Conservation (phyloP, 2,888 invertebrate species). For the Phorcus lineatus region DNA sequence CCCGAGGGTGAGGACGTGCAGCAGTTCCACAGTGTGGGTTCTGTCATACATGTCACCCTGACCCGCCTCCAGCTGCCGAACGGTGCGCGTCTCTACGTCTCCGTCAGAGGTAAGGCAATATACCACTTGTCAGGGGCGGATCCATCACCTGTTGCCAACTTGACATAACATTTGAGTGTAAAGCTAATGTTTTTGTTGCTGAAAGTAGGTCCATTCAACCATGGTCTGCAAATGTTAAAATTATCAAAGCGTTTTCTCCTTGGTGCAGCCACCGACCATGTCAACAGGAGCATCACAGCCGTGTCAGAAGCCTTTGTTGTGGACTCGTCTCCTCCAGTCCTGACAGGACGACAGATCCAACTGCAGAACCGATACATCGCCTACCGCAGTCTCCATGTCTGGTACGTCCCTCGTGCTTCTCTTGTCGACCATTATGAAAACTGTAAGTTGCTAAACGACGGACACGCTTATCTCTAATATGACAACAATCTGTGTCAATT, state of each 20-base stretch:
- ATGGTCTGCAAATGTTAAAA: too few species aligned
- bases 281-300: conserved; percentile 30
- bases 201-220: too few species aligned
- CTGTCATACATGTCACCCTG: conserved; percentile 48
- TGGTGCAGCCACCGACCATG: conserved; percentile 43
- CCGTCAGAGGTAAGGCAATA: conserved; percentile 44
- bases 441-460: too few species aligned
- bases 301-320: conserved; percentile 39
- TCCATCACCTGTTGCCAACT: too few species aligned
- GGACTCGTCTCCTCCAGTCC: conserved; percentile 45
- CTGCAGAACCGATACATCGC: conserved; percentile 43
- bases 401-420: background rate
- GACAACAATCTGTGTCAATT: too few species aligned
- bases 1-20: conserved; percentile 47
- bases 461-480: too few species aligned
- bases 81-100: conserved; percentile 52
- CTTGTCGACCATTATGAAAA: background rate
- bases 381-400: conserved; percentile 5
- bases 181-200: too few species aligned
- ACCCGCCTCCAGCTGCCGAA: conserved; percentile 46
- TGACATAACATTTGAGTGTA: too few species aligned
- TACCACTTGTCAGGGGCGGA: too few species aligned
- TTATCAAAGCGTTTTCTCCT: background rate
- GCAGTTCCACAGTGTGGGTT: conserved; percentile 47
- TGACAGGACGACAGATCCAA: conserved; percentile 33